Evolutionary conservation across 2,113 vertebrate genomes (phyloP).

Genomic region (Sigmodon hispidus): DNA sequence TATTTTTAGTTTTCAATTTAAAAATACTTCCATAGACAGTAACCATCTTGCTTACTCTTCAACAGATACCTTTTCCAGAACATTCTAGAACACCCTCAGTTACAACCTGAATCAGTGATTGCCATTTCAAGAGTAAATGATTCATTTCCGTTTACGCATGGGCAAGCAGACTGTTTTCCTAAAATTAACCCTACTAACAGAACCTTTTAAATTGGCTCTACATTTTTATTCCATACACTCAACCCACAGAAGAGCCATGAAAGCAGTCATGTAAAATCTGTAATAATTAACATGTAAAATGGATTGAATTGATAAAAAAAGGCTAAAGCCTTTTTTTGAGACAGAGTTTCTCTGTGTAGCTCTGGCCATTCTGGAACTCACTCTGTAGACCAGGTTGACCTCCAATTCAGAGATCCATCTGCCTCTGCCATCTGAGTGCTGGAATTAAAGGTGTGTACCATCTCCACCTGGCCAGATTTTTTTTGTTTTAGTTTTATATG

Average conservation of each 20-base stretch:
- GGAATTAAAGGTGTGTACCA: no score
- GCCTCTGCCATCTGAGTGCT: no score
- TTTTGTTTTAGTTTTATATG: background rate
- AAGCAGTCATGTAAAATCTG: background rate
- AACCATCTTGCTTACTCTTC: background rate
- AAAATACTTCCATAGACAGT: background rate
- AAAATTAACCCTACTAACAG: background rate
- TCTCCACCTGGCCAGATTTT: background rate
- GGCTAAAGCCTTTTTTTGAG: background rate
- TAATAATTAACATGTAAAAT: background rate
- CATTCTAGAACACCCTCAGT: background rate
- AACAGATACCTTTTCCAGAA: background rate
- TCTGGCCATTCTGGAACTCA: no score
- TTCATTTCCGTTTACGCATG: background rate
- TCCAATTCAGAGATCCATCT: no score
- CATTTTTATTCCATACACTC: background rate
- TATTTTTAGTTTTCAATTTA: background rate
- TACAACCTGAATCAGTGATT: background rate
- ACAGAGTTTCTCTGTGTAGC: background rate
- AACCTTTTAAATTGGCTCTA: background rate
- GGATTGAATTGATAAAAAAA: background rate
- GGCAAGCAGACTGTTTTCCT: background rate
- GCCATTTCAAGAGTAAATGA: background rate
- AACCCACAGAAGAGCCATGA: background rate
- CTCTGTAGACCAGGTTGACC: no score